Base-by-base conservation (phyloP, 2,113 vertebrate species). In the Albula glossodonta region DNA sequence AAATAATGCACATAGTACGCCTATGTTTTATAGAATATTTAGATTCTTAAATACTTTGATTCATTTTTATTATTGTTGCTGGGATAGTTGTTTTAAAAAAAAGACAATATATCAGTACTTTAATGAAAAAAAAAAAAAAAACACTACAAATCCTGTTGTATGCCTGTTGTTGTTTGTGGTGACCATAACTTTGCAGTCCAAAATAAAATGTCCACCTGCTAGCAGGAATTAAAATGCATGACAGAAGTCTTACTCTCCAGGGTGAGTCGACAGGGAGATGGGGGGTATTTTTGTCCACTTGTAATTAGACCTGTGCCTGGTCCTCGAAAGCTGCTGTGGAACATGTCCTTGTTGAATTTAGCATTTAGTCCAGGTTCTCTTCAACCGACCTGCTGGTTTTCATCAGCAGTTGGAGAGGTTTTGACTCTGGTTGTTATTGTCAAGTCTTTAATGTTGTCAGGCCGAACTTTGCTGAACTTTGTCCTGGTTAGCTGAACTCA, bases 201-300 rank as follows among this genome's bases (percentile, higher is more conserved):
- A 70, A 66, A 81, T 60, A n/a, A 81, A 83, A 86, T 50, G 80
- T 63, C 77, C 88, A 89, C 88, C 85, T 90, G 86, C 88, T 89
- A 74, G 78, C 88, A 83, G 85, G 66, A 66, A 74, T 89, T 87
- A 80, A 88, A 86, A 53, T 15, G 22, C 84, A 77, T 86, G 87
- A 86, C 84, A 84, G 87, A 84, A 83, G 80, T 84, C 79, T 85
- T 83, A 78, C 60, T 41, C 77, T 85, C 80, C n/a, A 48, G 57
- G 41, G 81, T 77, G 84, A 89, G 83, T 86, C 78, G 81, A 82
- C 57, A 78, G 85, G 19, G 53, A 83, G 83, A 22, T 66, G 77
- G 41, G 31, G 8, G 13, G 49, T 79, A 87, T 84, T 52, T 87
- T 25, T 57, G 53, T 57, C 86, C 81, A 49, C 10, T 48, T 83